Conservation (phyloP, 2,888 invertebrate species). For the Tethea ocularis region DNA sequence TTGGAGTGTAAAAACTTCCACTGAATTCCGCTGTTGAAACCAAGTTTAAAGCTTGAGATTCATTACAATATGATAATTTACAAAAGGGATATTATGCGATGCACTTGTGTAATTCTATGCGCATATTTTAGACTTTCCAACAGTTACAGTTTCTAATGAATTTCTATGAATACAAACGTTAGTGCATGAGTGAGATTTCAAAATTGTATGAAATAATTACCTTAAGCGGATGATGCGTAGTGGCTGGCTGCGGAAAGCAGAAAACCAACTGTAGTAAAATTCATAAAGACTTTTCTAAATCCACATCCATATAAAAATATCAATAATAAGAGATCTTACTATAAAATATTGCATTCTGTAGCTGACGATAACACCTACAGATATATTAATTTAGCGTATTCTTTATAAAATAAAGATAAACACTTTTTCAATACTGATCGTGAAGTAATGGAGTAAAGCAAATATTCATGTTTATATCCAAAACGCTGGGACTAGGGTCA, state of each 20-base stretch:
- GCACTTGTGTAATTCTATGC: slow-evolving; percentile 21
- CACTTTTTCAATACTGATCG: too few relatives aligned
- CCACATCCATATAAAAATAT: background rate
- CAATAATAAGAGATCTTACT: background rate
- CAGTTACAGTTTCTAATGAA: slow-evolving; percentile 20
- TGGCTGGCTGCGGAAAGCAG: slow-evolving; percentile 5
- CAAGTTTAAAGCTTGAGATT: background rate
- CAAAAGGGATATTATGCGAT: slow-evolving; percentile 16
- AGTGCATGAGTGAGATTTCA: slow-evolving; percentile 12
- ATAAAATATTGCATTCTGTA: background rate
- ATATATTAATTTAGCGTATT: too few relatives aligned
- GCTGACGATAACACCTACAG: too few relatives aligned
- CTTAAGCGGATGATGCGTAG: background rate
- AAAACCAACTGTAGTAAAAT: background rate
- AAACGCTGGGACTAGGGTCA: too few relatives aligned
- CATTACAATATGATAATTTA: slow-evolving; percentile 9
- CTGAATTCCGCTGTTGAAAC: background rate
- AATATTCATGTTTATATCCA: too few relatives aligned
- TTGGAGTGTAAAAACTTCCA: background rate
- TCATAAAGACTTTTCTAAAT: background rate
- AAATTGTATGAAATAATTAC: background rate
- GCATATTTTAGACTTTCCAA: slow-evolving; percentile 23
- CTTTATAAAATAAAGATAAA: too few relatives aligned
- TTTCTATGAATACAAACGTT: slow-evolving; percentile 21
- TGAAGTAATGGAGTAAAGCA: too few relatives aligned